Conservation (phyloP, 2,888 invertebrate genomes). For the Dolomedes plantarius region DNA sequence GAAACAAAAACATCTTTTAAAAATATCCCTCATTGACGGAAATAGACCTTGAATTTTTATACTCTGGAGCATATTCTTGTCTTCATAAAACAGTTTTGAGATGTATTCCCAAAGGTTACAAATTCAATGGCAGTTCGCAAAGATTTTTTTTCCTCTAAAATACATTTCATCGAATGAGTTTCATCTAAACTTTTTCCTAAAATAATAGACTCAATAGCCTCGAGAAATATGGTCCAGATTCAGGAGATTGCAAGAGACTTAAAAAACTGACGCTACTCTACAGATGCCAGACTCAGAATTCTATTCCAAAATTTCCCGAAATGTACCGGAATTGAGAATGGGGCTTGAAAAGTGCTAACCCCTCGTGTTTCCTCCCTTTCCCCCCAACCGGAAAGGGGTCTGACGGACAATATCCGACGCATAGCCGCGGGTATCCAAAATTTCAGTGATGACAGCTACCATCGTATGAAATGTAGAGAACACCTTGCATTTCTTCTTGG, state of each 20-base stretch:
- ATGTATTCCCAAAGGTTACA: too few relatives aligned
- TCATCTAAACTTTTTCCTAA: background rate
- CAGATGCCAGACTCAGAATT: conserved; percentile 48
- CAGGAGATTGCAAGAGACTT: background rate
- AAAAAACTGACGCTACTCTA: background rate
- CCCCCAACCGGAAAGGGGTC: conserved; percentile 46
- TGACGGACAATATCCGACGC: conserved; percentile 67
- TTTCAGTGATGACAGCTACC: conserved; percentile 48
- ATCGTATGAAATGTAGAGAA: conserved; percentile 39
- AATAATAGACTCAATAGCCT: conserved; percentile 11
- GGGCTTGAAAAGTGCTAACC: conserved; percentile 24
- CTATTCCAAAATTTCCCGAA: conserved; percentile 45
- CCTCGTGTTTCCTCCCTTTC: conserved; percentile 6
- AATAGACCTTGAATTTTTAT: too few relatives aligned
- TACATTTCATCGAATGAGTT: background rate
- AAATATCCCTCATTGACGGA: too few relatives aligned
- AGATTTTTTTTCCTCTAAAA: too few relatives aligned
- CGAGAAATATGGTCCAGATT: background rate
- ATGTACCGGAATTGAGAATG: conserved; percentile 42
- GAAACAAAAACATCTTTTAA: too few relatives aligned
- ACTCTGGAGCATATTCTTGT: too few relatives aligned
- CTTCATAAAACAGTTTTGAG: too few relatives aligned
- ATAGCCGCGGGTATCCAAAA: conserved; percentile 50
- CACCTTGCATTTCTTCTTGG: conserved; percentile 16
- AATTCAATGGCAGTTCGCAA: too few relatives aligned